Evolutionary conservation across 2,888 invertebrate genomes (phyloP), one percentile per base, ranked within the genome.

Genomic region (Acanthopleura granulata): DNA sequence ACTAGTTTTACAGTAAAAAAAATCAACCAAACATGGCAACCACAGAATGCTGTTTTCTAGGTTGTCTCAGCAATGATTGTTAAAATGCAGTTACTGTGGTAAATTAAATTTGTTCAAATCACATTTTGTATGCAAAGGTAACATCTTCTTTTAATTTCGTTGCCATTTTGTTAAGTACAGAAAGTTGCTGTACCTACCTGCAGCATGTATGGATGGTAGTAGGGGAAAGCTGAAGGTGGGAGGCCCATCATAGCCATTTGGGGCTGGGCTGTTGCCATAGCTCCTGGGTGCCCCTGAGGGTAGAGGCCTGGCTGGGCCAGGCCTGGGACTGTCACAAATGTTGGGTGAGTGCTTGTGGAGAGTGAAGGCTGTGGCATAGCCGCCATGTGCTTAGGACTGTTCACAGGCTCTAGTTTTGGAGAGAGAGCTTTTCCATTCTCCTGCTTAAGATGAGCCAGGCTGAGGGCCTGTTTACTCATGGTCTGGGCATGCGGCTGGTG

Each of bases 171-270:
- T 40, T 3, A 3, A 40, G 40, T 9, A 40, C 40, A 40, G 9
- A 40, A 40, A 40, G 40, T 9, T 40, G 40, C 9, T 57, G 57
- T 57, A 57, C n/a, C 25, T 25, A 66, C 66, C 66, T 66, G 66
- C 66, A 66, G 22, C 66, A 66, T 66, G 29, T 66, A 66, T 1
- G 18, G 66, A 14, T 66, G 66, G 29, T 66, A 66, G 29, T 27
- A 27, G 16, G 22, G 66, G 29, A 25, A 27, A 27, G 22, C 29
- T 12, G 22, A 15, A 6, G 66, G 22, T 27, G 18, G 66, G 15
- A 66, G 16, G 15, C 66, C 66, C 66, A 66, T 66, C 66, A 66
- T 66, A 6, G 66, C 66, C 66, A 66, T 66, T 18, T 18, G 57
- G 57, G 18, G 57, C n/a, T 57, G 57, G n/a, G 22, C 22, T 16